Base-by-base conservation (phyloP, 2,797 vertebrate species). In the Urocyon cinereoargenteus region DNA sequence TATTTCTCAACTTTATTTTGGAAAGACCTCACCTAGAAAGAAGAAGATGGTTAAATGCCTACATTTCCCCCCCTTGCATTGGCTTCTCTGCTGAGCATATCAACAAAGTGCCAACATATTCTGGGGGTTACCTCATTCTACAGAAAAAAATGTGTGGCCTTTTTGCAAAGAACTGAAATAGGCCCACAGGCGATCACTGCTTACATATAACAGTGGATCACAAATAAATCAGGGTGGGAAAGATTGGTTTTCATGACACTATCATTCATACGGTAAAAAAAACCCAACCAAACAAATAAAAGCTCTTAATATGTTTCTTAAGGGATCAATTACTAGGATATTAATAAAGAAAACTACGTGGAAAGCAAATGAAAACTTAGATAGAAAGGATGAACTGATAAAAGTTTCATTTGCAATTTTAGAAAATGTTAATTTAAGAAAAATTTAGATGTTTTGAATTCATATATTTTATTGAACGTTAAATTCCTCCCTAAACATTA, bases 21-120 rank as follows among this genome's bases (percentile, higher is more conserved):
- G 92, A 93, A 94, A 62, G 49, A 90, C 90, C 91, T 98, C 59
- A 73, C 73, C 97, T 97, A 97, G 96, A 95, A 98, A 70, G 0
- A 1, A 96, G 81, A 95, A 90, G 59, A 21, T 91, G 75, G 13
- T 96, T 96, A 95, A 96, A 15, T 81, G 72, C 86, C 53, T 28
- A 10, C 12, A 4, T 70, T 85, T 91, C 95, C 77, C 66, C 82
- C 72, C 90, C 86, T 68, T 77, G 36, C 49, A 84, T 90, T 70
- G 31, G 28, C 21, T 87, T 62, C 77, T 98, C 61, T 92, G 72
- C 51, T 97, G 96, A 97, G 64, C 62, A 4, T 97, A 59, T 84
- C 92, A 95, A 78, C 78, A 90, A 95, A 90, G 94, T 96, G 81
- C 82, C 81, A 93, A 53, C 77, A 14, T 8, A 93, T 96, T 87